These are phyloP conservation scores for Caranx melampygus DNA, from an alignment of 2,113 vertebrate genomes.

Conservation along the genomic window DNA sequence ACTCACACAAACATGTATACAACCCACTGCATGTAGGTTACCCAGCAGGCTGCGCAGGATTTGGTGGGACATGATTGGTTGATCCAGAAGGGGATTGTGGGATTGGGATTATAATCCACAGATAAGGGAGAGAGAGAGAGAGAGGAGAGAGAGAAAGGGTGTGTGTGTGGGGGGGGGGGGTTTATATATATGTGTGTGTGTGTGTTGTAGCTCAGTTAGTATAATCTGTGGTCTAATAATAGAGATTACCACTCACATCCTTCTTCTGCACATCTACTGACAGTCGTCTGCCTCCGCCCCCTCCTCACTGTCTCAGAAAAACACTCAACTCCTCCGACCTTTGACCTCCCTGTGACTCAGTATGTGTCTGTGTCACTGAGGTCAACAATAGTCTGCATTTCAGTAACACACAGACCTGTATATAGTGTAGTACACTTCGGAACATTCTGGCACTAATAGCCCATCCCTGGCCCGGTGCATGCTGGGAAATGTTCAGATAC, in stretches of 20 bases:
- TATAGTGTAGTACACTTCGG: neutral
- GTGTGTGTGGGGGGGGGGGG: conserved; percentile 23
- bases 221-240: conserved; percentile 72
- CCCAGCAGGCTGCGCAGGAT: conserved; percentile 62
- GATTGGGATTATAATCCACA: conserved; percentile 73
- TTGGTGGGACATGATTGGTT: conserved; percentile 66
- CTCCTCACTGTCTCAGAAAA: conserved; percentile 6
- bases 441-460: neutral
- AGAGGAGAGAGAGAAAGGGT: neutral
- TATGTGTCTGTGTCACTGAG: conserved; percentile 1
- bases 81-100: conserved; percentile 65
- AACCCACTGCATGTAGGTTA: conserved; percentile 65
- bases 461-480: neutral
- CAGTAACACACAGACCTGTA: neutral
- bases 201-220: conserved; percentile 50
- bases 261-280: conserved; percentile 47
- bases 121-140: conserved; percentile 16
- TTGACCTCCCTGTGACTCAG: conserved; percentile 5
- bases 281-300: conserved; percentile 32
- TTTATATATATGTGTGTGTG: conserved; percentile 12
- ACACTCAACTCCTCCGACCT: conserved; percentile 36
- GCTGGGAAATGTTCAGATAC: neutral
- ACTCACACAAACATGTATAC: conserved; percentile 17
- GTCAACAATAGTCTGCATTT: neutral
- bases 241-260: conserved; percentile 65